These are phyloP conservation scores for Melanostigma gelatinosum DNA, from an alignment of 2,113 vertebrate genomes.

Conservation along the genomic window DNA sequence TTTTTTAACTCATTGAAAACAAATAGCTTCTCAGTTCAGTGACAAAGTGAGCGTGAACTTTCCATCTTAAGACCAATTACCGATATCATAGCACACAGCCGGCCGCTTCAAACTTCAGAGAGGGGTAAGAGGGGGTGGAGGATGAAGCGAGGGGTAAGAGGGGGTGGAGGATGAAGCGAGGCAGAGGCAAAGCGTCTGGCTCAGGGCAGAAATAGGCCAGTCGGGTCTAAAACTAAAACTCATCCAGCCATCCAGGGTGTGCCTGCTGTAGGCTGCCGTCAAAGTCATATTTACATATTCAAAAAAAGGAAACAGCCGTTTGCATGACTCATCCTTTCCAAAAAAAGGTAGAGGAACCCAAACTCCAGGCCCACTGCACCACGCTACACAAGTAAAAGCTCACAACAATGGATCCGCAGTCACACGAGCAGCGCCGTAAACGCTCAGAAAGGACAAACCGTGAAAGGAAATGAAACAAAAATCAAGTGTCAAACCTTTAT, in stretches of 20 bases:
- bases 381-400: not conserved
- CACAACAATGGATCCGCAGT: slow-evolving; percentile 16
- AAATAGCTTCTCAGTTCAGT: slow-evolving; percentile 56
- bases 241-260: slow-evolving; percentile 56
- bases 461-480: slow-evolving; percentile 43
- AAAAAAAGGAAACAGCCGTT: slow-evolving; percentile 66
- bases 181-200: slow-evolving; percentile 44
- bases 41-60: slow-evolving; percentile 57
- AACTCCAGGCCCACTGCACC: slow-evolving; percentile 12
- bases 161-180: slow-evolving; percentile 17
- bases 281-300: slow-evolving; percentile 73
- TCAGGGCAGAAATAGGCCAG: slow-evolving; percentile 59
- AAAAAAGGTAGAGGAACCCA: slow-evolving; percentile 61
- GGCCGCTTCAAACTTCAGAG: slow-evolving; percentile 55
- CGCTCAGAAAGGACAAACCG: not conserved
- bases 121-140: slow-evolving; percentile 42
- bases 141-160: slow-evolving; percentile 23
- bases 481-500: not conserved
- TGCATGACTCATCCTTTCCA: slow-evolving; percentile 72
- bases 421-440: not conserved
- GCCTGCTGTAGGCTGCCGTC: slow-evolving; percentile 56
- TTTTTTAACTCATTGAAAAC: slow-evolving; percentile 38
- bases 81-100: slow-evolving; percentile 49
- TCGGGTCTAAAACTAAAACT: slow-evolving; percentile 57
- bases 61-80: slow-evolving; percentile 73